These are phyloP conservation scores for Hoplostethus atlanticus DNA, from an alignment of 2,797 vertebrate species.

Conservation along the genomic window DNA sequence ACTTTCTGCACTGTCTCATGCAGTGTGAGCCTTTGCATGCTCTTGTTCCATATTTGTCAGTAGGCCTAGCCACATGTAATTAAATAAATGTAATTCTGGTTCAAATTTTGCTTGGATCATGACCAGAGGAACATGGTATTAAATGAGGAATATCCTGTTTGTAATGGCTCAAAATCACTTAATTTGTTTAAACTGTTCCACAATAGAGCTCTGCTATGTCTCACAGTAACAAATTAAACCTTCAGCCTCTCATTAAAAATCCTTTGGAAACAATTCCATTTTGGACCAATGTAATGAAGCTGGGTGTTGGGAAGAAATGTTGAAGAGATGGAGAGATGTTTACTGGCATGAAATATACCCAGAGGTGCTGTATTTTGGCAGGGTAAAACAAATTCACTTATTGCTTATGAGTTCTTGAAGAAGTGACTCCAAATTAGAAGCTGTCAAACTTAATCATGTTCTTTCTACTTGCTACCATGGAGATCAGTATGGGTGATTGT, in stretches of 20 bases:
- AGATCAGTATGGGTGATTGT: constrained; percentile 61
- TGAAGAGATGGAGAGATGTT: not conserved
- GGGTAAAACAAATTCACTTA: not conserved
- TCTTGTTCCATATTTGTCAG: too few relatives aligned
- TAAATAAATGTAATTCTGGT: not conserved
- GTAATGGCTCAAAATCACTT: not conserved
- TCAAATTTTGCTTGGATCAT: not conserved
- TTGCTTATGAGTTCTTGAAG: constrained; percentile 3
- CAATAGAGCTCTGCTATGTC: constrained; percentile 12
- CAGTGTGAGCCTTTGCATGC: too few relatives aligned
- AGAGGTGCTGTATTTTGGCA: not conserved
- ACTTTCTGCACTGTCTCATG: too few relatives aligned
- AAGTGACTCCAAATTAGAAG: constrained; percentile 47
- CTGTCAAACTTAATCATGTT: constrained; percentile 58
- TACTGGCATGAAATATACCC: not conserved
- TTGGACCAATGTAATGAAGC: too few relatives aligned
- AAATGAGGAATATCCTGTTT: not conserved
- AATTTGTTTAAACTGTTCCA: not conserved
- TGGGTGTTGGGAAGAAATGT: not conserved
- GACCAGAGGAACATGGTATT: not conserved
- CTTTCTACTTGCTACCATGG: constrained; percentile 25
- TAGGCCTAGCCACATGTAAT: too few relatives aligned
- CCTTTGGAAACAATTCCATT: too few relatives aligned
- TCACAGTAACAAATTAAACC: constrained; percentile 2
- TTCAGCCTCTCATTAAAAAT: not conserved